Percentiles rank a stretch among this genome's conserved stretches.
These are phyloP conservation scores for Fissipunctia ypsillon DNA, from an alignment of 2,888 invertebrate species.

Conservation along the genomic window DNA sequence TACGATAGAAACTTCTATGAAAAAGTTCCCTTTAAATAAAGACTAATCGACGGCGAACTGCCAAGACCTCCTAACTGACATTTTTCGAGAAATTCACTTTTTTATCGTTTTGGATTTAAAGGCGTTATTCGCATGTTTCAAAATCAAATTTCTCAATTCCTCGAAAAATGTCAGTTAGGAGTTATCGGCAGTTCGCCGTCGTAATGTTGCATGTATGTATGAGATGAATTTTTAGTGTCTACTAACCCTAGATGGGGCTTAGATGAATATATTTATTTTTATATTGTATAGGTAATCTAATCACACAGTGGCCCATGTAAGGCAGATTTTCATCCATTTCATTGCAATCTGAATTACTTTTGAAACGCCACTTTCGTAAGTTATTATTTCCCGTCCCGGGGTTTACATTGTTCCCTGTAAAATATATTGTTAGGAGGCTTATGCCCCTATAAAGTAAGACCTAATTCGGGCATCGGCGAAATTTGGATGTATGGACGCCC, in stretches of 20 bases:
- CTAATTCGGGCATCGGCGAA: neutral
- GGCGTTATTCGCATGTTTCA: too few species aligned
- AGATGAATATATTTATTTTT: constrained; percentile 33
- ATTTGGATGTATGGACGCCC: neutral
- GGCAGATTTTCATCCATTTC: neutral
- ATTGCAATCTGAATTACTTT: neutral
- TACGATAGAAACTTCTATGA: neutral
- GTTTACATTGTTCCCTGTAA: neutral
- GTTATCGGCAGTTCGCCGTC: too few species aligned
- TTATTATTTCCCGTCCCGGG: neutral
- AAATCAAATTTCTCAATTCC: too few species aligned
- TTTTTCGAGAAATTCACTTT: too few species aligned
- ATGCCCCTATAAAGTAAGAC: neutral
- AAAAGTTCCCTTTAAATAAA: constrained; percentile 4
- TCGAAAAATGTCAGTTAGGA: too few species aligned
- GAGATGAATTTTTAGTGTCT: constrained; percentile 6
- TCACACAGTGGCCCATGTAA: neutral
- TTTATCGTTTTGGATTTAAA: too few species aligned
- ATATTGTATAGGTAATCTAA: constrained; percentile 6
- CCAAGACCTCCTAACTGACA: too few species aligned
- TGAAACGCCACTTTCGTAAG: neutral
- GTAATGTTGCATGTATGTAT: constrained; percentile 7
- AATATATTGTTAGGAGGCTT: neutral
- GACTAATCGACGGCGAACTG: too few species aligned
- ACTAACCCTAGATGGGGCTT: constrained; percentile 8